A percentile compares a stretch with the other conserved stretches of the same genome.
phyloP scores from a whole-genome alignment of 2,113 vertebrate genomes.

The Laticauda colubrina region DNA sequence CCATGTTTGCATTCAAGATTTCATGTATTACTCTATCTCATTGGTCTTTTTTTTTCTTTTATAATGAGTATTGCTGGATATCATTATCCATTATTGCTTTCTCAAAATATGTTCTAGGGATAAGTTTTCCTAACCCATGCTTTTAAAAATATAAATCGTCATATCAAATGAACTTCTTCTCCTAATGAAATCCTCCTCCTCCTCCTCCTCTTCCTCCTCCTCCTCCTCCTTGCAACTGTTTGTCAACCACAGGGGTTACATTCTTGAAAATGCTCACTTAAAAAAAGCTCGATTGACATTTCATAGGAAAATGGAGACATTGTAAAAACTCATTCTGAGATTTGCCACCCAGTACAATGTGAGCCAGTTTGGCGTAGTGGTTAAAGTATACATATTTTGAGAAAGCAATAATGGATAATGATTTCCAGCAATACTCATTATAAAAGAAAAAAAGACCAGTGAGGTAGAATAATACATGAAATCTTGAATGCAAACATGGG shows the following conservation, averaged over 20 bases:
- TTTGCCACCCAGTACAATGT: neutral
- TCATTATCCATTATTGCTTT: neutral
- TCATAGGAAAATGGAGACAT: neutral
- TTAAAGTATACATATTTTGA: neutral
- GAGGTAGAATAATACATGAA: too few relatives aligned
- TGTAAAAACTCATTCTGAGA: neutral
- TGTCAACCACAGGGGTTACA: neutral
- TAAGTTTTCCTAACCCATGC: neutral
- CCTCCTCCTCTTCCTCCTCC: neutral
- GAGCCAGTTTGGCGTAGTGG: neutral
- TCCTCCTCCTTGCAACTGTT: neutral
- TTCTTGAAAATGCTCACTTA: neutral
- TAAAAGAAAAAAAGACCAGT: too few relatives aligned
- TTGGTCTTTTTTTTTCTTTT: neutral
- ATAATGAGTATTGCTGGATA: neutral
- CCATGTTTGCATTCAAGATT: neutral
- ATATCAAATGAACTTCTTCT: neutral
- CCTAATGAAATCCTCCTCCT: neutral
- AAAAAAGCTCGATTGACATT: neutral
- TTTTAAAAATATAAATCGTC: neutral
- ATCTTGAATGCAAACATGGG: neutral
- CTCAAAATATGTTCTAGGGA: neutral
- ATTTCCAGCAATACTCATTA: too few relatives aligned
- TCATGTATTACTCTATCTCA: neutral
- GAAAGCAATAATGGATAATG: too few relatives aligned